Evolutionary conservation across 2,113 vertebrate species (phyloP).

Genomic region (Pseudonaja textilis): DNA sequence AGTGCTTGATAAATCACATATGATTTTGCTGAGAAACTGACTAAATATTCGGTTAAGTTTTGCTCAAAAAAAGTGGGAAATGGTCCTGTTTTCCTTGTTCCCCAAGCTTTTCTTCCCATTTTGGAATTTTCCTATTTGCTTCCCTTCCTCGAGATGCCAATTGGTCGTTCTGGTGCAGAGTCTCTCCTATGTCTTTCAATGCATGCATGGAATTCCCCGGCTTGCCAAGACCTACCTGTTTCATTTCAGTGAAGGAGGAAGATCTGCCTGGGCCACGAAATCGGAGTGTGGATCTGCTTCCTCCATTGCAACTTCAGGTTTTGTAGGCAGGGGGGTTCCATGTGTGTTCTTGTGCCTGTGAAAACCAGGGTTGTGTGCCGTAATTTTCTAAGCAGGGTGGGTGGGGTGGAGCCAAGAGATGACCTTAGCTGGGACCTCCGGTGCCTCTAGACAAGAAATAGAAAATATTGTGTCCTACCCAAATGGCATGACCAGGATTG

Average conservation of each 20-base stretch:
- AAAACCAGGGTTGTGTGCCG: constrained; percentile 19
- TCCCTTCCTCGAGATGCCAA: background rate
- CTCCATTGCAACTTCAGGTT: background rate
- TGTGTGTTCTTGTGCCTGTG: constrained; percentile 7
- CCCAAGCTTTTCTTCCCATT: background rate
- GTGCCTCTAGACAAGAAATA: background rate
- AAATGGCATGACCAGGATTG: background rate
- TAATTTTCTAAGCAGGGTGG: constrained; percentile 4
- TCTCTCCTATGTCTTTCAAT: background rate
- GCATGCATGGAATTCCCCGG: background rate
- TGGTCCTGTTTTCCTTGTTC: background rate
- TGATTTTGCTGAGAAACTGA: background rate
- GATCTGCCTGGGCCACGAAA: background rate
- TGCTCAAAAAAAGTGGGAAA: background rate
- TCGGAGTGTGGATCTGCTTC: background rate
- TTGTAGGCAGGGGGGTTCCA: background rate
- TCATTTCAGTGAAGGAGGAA: constrained; percentile 2
- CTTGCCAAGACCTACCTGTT: background rate
- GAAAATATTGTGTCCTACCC: background rate
- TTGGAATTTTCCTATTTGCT: background rate
- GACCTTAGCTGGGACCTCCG: constrained; percentile 15
- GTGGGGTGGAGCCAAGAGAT: background rate
- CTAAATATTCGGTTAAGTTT: background rate
- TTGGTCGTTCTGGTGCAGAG: background rate
- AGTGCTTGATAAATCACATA: background rate